Percentiles rank a stretch among this genome's conserved stretches.
These are phyloP conservation scores for Cuniculus paca DNA, from an alignment of 2,797 vertebrate species.

Conservation along the genomic window DNA sequence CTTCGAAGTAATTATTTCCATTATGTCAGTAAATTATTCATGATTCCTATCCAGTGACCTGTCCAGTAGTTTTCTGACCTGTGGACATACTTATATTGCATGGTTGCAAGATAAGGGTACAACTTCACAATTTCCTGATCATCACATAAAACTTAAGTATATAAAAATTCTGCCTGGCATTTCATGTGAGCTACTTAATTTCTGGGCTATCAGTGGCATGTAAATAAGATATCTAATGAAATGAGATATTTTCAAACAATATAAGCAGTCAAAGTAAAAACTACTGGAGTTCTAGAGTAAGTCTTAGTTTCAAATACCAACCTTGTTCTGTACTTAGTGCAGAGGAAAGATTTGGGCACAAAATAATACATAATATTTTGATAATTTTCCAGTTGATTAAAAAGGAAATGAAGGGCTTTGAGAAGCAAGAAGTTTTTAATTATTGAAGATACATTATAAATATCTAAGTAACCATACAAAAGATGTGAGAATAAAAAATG, in stretches of 20 bases:
- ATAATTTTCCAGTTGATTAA: not conserved
- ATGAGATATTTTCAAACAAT: not conserved
- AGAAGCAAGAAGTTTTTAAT: not conserved
- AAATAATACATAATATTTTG: not conserved
- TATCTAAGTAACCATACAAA: not conserved
- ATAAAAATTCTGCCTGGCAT: not conserved
- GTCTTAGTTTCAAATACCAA: not conserved
- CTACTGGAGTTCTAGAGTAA: not conserved
- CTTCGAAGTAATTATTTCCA: slow-evolving; percentile 26
- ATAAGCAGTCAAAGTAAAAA: not conserved
- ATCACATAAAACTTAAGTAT: not conserved
- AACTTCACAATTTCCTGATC: not conserved
- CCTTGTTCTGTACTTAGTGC: not conserved
- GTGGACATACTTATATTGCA: not conserved
- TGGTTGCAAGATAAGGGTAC: not conserved
- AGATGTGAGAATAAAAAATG: not conserved
- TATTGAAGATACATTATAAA: not conserved
- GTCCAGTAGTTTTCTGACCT: not conserved
- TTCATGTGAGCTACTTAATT: not conserved
- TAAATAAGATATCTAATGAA: not conserved
- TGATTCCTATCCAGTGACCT: not conserved
- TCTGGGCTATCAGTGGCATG: not conserved
- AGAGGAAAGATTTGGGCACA: not conserved
- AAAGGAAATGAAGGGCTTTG: not conserved
- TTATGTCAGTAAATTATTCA: not conserved